Conservation (phyloP, 2,888 invertebrate genomes). For the Tromatobia lineatoria region DNA sequence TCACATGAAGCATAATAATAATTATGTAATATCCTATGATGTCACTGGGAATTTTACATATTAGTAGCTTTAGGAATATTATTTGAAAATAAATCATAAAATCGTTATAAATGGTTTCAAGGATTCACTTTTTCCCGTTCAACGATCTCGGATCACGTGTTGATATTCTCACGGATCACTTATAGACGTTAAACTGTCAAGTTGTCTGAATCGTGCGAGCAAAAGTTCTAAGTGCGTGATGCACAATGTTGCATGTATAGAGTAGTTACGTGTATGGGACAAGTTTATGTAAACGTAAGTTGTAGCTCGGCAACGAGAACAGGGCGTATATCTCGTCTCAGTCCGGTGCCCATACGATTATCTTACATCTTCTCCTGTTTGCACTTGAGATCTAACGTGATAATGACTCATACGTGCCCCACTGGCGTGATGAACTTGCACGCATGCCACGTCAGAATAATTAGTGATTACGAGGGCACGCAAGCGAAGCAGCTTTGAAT, state of each 20-base stretch:
- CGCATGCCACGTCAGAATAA: slow-evolving; percentile 73
- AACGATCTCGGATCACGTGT: slow-evolving; percentile 40
- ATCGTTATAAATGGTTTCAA: slow-evolving; percentile 48
- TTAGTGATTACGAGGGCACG: slow-evolving; percentile 73
- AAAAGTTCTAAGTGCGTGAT: neutral
- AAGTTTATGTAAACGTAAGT: slow-evolving; percentile 4
- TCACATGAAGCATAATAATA: neutral
- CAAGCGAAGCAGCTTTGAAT: slow-evolving; percentile 34
- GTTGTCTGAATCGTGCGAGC: slow-evolving; percentile 28
- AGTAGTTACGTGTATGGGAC: neutral
- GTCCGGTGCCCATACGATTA: slow-evolving; percentile 38
- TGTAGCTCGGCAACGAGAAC: slow-evolving; percentile 22
- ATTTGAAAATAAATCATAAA: slow-evolving; percentile 19
- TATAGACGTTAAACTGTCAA: slow-evolving; percentile 43
- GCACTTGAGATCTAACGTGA: slow-evolving; percentile 69
- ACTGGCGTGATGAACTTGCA: slow-evolving; percentile 53
- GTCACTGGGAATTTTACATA: neutral
- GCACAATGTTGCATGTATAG: neutral
- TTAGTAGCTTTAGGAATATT: slow-evolving; percentile 11
- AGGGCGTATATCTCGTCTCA: slow-evolving; percentile 34
- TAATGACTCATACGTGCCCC: slow-evolving; percentile 73
- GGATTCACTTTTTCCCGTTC: slow-evolving; percentile 48
- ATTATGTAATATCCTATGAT: neutral
- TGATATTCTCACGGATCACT: slow-evolving; percentile 45
- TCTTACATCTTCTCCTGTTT: slow-evolving; percentile 52